phyloP scores from a whole-genome alignment of 1,140 invertebrate genomes.

The Leptopilina boulardi region DNA sequence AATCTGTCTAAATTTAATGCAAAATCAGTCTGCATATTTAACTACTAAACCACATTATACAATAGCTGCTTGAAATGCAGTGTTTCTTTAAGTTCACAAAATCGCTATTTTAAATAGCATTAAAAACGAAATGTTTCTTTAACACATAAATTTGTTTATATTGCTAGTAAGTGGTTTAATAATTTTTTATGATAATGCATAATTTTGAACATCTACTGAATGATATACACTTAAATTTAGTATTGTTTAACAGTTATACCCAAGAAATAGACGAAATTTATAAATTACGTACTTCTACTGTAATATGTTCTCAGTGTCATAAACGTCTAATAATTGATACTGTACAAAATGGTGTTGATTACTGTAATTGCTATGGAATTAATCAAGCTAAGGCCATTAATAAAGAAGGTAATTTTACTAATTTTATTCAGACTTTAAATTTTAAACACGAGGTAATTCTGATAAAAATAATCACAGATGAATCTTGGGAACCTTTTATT shows the following conservation, averaged over 20 bases:
- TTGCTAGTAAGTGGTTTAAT: no score
- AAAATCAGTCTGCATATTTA: no score
- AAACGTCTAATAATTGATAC: slow-evolving; percentile 79
- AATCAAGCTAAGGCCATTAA: slow-evolving; percentile 43
- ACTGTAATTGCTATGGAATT: slow-evolving; percentile 74
- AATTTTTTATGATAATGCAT: background rate
- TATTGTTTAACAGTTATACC: slow-evolving; percentile 65
- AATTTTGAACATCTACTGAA: no score
- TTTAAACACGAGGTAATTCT: background rate
- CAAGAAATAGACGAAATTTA: slow-evolving; percentile 76
- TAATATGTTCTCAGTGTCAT: slow-evolving; percentile 79
- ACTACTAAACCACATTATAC: no score
- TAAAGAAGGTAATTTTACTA: slow-evolving; percentile 52
- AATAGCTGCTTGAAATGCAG: no score
- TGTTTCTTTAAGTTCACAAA: no score
- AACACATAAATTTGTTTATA: no score
- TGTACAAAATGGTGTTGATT: slow-evolving; percentile 74
- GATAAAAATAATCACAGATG: slow-evolving; percentile 56
- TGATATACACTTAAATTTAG: no score
- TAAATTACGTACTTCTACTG: slow-evolving; percentile 77
- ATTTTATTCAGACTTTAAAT: background rate
- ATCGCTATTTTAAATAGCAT: no score
- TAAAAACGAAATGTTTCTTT: no score
- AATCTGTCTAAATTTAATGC: no score
- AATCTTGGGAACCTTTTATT: slow-evolving; percentile 87